Evolutionary conservation across 2,888 invertebrate species (phyloP).

Genomic region (Gnatocerus cornutus): DNA sequence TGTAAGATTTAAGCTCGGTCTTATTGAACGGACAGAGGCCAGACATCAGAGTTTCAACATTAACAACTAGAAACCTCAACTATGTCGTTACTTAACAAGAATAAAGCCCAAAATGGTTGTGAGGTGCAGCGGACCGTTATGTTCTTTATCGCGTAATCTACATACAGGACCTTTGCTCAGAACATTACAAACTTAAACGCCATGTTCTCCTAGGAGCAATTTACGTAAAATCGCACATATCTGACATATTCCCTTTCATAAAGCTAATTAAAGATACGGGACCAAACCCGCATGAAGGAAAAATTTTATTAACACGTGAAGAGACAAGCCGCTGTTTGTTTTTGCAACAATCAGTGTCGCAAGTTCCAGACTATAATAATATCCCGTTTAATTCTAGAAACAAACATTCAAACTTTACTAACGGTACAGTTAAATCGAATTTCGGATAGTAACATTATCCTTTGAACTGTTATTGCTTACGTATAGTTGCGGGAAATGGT

Average conservation of each 20-base stretch:
- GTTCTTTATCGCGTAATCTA: slow-evolving; percentile 70
- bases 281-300: not conserved
- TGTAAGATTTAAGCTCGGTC: slow-evolving; percentile 23
- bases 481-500: slow-evolving; percentile 5
- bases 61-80: slow-evolving; percentile 69
- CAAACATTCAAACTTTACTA: slow-evolving; percentile 34
- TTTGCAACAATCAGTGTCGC: slow-evolving; percentile 21
- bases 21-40: slow-evolving; percentile 40
- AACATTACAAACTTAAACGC: slow-evolving; percentile 53
- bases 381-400: slow-evolving; percentile 29
- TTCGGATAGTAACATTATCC: slow-evolving; percentile 17
- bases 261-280: slow-evolving; percentile 24
- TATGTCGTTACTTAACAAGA: slow-evolving; percentile 69
- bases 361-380: slow-evolving; percentile 32
- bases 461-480: slow-evolving; percentile 29
- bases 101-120: slow-evolving; percentile 68
- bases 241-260: slow-evolving; percentile 26
- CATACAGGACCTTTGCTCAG: slow-evolving; percentile 58
- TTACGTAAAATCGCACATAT: slow-evolving; percentile 48
- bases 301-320: slow-evolving; percentile 9
- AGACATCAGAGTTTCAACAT: slow-evolving; percentile 63
- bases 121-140: slow-evolving; percentile 69
- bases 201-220: slow-evolving; percentile 49
- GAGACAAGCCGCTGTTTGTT: slow-evolving; percentile 5
- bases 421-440: slow-evolving; percentile 30